Evolutionary conservation across 2,797 vertebrate species (phyloP).

Genomic region (Acanthiza pusilla): DNA sequence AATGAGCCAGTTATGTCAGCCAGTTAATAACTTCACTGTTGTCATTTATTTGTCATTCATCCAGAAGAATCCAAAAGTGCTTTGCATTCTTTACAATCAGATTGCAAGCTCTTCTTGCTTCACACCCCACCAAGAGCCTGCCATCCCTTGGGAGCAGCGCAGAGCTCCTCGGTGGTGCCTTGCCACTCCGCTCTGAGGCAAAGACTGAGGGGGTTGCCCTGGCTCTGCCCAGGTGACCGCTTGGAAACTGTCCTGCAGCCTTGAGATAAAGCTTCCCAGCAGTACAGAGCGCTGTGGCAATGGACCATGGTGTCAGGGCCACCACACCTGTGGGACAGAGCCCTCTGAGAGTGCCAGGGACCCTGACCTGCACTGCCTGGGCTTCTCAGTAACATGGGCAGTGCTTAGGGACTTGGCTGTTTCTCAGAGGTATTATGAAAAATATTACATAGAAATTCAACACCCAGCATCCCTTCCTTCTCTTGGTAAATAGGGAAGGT

Average conservation of each 20-base stretch:
- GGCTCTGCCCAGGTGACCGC: neutral
- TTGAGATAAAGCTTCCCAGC: neutral
- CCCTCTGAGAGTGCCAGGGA: neutral
- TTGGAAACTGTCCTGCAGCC: neutral
- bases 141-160: neutral
- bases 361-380: neutral
- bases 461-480: neutral
- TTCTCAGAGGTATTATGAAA: neutral
- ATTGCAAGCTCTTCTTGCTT: neutral
- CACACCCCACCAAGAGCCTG: rapidly evolving
- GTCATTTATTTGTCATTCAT: conserved; percentile 68
- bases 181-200: neutral
- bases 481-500: neutral
- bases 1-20: conserved; percentile 57
- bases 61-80: conserved; percentile 63
- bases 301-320: rapidly evolving
- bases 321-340: neutral
- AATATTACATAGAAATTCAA: neutral
- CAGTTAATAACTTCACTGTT: conserved; percentile 61
- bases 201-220: rapidly evolving
- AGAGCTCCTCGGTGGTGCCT: neutral
- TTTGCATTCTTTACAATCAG: conserved; percentile 46
- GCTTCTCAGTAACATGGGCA: neutral
- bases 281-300: neutral
- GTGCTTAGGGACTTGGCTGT: neutral